Conservation (phyloP, 2,888 invertebrate genomes). For the Beris morrisii region DNA sequence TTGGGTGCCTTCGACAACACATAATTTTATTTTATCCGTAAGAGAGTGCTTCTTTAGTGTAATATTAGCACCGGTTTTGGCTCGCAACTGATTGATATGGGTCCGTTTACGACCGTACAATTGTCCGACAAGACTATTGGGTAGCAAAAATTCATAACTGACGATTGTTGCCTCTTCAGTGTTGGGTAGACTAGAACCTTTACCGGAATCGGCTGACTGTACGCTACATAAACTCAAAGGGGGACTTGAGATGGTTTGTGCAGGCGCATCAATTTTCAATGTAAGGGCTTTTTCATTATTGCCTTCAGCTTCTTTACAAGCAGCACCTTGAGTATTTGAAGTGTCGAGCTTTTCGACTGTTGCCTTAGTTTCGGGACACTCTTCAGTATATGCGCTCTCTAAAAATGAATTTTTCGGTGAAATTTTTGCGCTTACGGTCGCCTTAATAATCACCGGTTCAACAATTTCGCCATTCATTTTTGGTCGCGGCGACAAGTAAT, state of each 20-base stretch:
- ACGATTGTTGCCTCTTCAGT: slow-evolving; percentile 50
- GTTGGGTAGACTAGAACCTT: slow-evolving; percentile 53
- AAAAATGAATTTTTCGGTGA: slow-evolving; percentile 53
- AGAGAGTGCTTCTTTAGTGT: slow-evolving; percentile 73
- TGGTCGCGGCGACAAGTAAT: slow-evolving; percentile 24
- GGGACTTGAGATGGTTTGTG: slow-evolving; percentile 59
- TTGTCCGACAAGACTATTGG: slow-evolving; percentile 76
- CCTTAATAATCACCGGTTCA: slow-evolving; percentile 52
- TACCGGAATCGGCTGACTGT: slow-evolving; percentile 55
- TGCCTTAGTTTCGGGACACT: slow-evolving; percentile 50
- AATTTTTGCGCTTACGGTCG: slow-evolving; percentile 52
- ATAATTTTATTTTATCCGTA: slow-evolving; percentile 75
- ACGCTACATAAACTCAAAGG: slow-evolving; percentile 61
- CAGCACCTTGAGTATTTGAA: slow-evolving; percentile 66
- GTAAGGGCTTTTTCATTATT: not conserved
- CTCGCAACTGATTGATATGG: slow-evolving; percentile 79
- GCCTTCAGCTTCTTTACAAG: slow-evolving; percentile 76
- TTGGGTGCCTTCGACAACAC: slow-evolving; percentile 79
- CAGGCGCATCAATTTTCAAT: slow-evolving; percentile 9
- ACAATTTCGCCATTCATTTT: slow-evolving; percentile 34
- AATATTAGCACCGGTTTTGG: slow-evolving; percentile 76
- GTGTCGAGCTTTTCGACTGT: not conserved
- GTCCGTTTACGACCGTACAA: slow-evolving; percentile 83
- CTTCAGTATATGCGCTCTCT: slow-evolving; percentile 52
- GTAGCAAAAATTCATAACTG: slow-evolving; percentile 68